Conservation (phyloP, 2,888 invertebrate species). For the Emmelina monodactyla region DNA sequence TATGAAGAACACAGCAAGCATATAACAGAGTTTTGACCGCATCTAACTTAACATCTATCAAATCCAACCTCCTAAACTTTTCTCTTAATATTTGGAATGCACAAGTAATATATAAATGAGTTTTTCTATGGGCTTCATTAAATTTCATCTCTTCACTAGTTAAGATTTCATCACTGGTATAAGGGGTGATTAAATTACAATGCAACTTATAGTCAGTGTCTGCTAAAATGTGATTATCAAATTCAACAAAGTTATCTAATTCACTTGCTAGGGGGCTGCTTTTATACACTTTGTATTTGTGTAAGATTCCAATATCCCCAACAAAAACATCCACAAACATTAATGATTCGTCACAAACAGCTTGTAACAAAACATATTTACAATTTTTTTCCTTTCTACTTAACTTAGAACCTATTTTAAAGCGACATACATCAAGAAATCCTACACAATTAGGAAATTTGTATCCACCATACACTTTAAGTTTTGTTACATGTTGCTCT, state of each 20-base stretch:
- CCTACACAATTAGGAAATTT: constrained; percentile 57
- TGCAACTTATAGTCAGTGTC: constrained; percentile 43
- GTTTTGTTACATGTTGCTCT: constrained; percentile 48
- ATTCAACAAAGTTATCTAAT: constrained; percentile 40
- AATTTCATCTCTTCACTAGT: constrained; percentile 56
- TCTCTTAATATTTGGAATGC: constrained; percentile 47
- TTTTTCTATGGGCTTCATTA: constrained; percentile 50
- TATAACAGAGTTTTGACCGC: constrained; percentile 32
- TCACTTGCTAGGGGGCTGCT: constrained; percentile 37
- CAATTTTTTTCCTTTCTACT: constrained; percentile 26
- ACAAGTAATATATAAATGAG: constrained; percentile 39
- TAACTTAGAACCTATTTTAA: constrained; percentile 38
- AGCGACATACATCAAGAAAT: constrained; percentile 45
- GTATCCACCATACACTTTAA: constrained; percentile 44
- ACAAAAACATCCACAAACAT: constrained; percentile 46
- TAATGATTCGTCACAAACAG: constrained; percentile 50
- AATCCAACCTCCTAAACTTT: constrained; percentile 43
- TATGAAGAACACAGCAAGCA: constrained; percentile 50
- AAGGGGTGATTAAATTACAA: constrained; percentile 49
- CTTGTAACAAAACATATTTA: constrained; percentile 43
- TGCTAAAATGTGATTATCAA: constrained; percentile 52
- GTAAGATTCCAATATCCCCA: constrained; percentile 36
- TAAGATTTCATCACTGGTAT: constrained; percentile 41
- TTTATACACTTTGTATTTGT: constrained; percentile 42
- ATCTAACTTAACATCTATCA: constrained; percentile 36